Conservation (phyloP, 2,888 invertebrate species). For the Blera fallax region DNA sequence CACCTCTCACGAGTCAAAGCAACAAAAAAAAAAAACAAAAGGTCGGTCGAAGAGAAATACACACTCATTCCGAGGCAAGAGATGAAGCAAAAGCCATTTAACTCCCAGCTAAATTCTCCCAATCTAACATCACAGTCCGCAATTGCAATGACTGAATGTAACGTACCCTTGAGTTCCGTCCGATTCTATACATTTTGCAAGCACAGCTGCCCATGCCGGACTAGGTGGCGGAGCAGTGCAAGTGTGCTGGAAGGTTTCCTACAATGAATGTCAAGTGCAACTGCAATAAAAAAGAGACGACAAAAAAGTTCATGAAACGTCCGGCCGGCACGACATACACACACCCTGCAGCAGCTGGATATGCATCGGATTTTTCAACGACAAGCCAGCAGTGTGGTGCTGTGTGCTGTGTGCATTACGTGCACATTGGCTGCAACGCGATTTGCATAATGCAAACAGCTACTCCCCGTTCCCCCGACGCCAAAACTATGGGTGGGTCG, state of each 20-base stretch:
- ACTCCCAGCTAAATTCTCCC: constrained; percentile 8
- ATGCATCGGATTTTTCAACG: constrained; percentile 48
- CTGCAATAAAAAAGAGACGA: constrained; percentile 37
- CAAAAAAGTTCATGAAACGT: constrained; percentile 61
- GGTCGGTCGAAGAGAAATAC: constrained; percentile 27
- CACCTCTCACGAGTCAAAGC: neutral
- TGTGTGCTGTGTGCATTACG: constrained; percentile 28
- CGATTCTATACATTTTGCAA: constrained; percentile 22
- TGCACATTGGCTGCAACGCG: constrained; percentile 52
- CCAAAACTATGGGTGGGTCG: neutral
- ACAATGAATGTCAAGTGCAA: constrained; percentile 71
- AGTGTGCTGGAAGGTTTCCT: constrained; percentile 46
- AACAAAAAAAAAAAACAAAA: constrained; percentile 19
- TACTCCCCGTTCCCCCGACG: neutral
- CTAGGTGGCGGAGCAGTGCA: neutral
- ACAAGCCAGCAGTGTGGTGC: constrained; percentile 33
- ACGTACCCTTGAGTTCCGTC: constrained; percentile 56
- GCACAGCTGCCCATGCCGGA: neutral
- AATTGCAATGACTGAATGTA: constrained; percentile 14
- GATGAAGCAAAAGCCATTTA: neutral
- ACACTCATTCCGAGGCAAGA: neutral
- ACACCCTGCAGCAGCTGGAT: constrained; percentile 49
- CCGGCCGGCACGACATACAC: constrained; percentile 57
- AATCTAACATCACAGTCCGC: constrained; percentile 31
- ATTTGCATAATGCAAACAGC: constrained; percentile 65